Conservation (phyloP, 2,888 invertebrate genomes). For the Ernsta delagoae region DNA sequence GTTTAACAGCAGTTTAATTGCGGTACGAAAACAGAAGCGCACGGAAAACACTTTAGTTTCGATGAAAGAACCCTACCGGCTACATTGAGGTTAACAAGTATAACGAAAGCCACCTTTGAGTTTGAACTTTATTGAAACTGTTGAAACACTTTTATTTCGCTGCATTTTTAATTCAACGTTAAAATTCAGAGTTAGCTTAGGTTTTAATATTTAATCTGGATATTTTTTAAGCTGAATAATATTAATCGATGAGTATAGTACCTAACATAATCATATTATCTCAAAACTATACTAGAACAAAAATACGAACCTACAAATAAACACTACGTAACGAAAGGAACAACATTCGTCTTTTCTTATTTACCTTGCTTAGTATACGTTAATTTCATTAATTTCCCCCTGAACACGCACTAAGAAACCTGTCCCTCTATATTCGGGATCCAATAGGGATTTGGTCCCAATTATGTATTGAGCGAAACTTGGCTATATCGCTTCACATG, state of each 20-base stretch:
- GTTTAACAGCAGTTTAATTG: slow-evolving; percentile 84
- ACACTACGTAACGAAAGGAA: not conserved
- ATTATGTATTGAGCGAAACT: slow-evolving; percentile 79
- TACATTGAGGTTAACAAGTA: slow-evolving; percentile 49
- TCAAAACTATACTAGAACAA: not conserved
- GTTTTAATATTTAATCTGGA: not conserved
- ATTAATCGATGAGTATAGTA: too few species aligned
- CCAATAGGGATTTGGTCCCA: slow-evolving; percentile 80
- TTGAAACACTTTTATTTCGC: slow-evolving; percentile 46
- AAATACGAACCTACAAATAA: not conserved
- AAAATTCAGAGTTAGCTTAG: not conserved
- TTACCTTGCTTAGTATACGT: slow-evolving; percentile 62
- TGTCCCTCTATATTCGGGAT: slow-evolving; percentile 66
- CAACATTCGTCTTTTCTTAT: slow-evolving; percentile 37
- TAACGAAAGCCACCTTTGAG: slow-evolving; percentile 48
- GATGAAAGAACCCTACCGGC: slow-evolving; percentile 74
- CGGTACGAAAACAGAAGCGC: slow-evolving; percentile 80
- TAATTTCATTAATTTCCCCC: slow-evolving; percentile 81
- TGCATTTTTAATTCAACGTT: slow-evolving; percentile 10
- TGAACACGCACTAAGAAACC: slow-evolving; percentile 76
- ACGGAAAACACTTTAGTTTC: slow-evolving; percentile 77
- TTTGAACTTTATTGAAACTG: slow-evolving; percentile 63
- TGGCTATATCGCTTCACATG: slow-evolving; percentile 67
- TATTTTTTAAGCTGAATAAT: too few species aligned
- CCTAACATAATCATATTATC: too few species aligned